These are phyloP conservation scores for Fragum whitleyi DNA, from an alignment of 2,888 invertebrate genomes.

Conservation along the genomic window DNA sequence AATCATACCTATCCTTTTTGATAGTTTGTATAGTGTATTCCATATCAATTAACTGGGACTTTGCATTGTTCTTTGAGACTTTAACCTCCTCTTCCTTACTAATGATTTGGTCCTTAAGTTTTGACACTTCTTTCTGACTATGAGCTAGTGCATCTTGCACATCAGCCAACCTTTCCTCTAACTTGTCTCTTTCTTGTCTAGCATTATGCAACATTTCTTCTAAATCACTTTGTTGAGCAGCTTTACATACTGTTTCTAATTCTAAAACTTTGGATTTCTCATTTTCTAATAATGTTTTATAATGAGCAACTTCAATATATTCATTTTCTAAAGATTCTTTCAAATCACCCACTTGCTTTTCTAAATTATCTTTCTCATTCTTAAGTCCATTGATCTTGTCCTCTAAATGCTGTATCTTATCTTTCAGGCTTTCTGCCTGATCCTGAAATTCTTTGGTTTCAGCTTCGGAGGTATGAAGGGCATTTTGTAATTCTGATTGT, in stretches of 20 bases:
- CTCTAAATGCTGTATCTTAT: constrained; percentile 90
- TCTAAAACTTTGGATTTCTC: constrained; percentile 93
- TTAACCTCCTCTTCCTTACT: constrained; percentile 90
- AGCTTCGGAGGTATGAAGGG: constrained; percentile 87
- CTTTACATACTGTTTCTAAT: constrained; percentile 87
- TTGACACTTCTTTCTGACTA: constrained; percentile 89
- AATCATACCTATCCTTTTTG: constrained; percentile 89
- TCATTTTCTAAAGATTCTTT: constrained; percentile 90
- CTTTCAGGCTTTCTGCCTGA: constrained; percentile 87
- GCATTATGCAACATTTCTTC: constrained; percentile 88
- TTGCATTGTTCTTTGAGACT: constrained; percentile 92
- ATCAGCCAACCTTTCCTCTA: constrained; percentile 86
- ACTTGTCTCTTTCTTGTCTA: constrained; percentile 90
- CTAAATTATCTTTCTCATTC: constrained; percentile 91
- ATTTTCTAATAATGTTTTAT: constrained; percentile 92
- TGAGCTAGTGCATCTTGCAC: constrained; percentile 88
- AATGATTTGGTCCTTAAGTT: constrained; percentile 89
- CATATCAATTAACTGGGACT: constrained; percentile 92
- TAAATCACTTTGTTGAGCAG: constrained; percentile 89
- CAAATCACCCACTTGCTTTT: constrained; percentile 88
- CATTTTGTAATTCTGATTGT: constrained; percentile 91
- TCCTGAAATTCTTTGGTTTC: constrained; percentile 80
- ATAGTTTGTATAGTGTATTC: constrained; percentile 92
- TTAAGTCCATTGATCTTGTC: constrained; percentile 90
- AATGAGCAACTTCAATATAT: constrained; percentile 92